Base-by-base conservation (phyloP, 1,140 invertebrate genomes). In the Lepidurus arcticus region DNA sequence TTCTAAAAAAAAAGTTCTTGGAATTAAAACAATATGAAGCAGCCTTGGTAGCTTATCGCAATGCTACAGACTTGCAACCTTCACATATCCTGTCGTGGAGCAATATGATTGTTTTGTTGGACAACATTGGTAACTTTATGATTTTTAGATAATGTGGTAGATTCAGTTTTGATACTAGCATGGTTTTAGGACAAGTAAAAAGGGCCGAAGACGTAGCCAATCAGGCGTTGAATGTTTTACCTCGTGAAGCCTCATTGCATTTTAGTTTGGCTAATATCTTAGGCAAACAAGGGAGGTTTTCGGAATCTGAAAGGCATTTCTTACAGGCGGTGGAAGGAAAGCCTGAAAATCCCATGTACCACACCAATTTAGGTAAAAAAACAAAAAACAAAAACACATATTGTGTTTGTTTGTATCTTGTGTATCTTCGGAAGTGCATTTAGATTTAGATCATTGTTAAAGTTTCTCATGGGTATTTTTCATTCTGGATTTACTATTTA, bases 191-290 rank as follows among this genome's bases (percentile, higher is more conserved):
- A 78, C 85, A 88, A 80, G 86, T 88, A n/a, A 86, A 90, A 9
- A 86, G 90, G 84, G 94, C 93, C 13, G 84, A 94, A 75, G 85
- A 89, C 80, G 83, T 91, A 75, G 93, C 90, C 7, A 85, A 87
- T 8, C 86, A 88, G 83, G 94, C 93, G 4, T 83, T 96, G 4
- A 82, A 84, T 44, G 85, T 90, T 81, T 83, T 95, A 73, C 91
- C 92, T 0, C 84, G 91, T 75, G 90, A 93, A 42, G 87, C 92
- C 1, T 88, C 89, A 7, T 86, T 98, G 42, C 89, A 94, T 84
- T 97, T 97, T 82, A 94, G 93, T 81, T 85, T 96, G 43, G 96
- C 91, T 1, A 97, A 97, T 85, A 91, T 94, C 75, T 88, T 93
- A 74, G 96, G 96, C 0, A 97, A 97, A 87, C 83, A 90, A 45